Evolutionary conservation across 2,113 vertebrate species (phyloP), one percentile per base, ranked within the genome.

Genomic region (Ceyx cyanopectus): DNA sequence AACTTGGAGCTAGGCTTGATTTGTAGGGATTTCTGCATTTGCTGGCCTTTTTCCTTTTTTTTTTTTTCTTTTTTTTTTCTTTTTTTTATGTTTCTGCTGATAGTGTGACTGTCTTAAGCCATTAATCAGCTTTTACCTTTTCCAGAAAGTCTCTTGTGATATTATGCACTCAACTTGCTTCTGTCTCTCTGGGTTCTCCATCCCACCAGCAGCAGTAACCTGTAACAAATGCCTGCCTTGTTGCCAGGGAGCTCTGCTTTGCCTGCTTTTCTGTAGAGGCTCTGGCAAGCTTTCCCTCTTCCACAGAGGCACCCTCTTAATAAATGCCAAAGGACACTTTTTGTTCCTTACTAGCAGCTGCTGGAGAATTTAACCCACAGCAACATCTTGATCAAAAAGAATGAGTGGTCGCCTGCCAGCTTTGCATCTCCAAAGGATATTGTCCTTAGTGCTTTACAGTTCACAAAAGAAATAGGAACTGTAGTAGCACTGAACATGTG

Each of bases 311-410:
- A 51, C 83, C 81, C 97, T 95, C 93, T 95, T 93, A 94, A 80
- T 85, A 97, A 97, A 97, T 97, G 96, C 96, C 97, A 97, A 94
- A 97, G 97, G 96, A 95, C 83, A 27, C 85, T 92, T 97, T 96
- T 92, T 97, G 85, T 94, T 81, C 6, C 0, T 94, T 80, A 4
- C 69, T 73, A 77, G 56, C 67, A 87, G 21, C 78, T 69, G 62
- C 72, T 82, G 90, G 86, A 94, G 79, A 90, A 87, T 80, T 91
- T 94, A 89, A 94, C 92, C 82, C 92, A 85, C 73, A 9, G 62
- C 79, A 90, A 29, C 78, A 79, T 93, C 72, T 92, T 84, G 72
- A 58, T 94, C 50, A 70, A 87, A 67, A 2, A 37, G 65, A 93
- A 72, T 14, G 30, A 61, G 56, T 6, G 32, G 18, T 89, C 0